Evolutionary conservation across 1,140 invertebrate genomes (phyloP).

Genomic region (Charaxes varanes): DNA sequence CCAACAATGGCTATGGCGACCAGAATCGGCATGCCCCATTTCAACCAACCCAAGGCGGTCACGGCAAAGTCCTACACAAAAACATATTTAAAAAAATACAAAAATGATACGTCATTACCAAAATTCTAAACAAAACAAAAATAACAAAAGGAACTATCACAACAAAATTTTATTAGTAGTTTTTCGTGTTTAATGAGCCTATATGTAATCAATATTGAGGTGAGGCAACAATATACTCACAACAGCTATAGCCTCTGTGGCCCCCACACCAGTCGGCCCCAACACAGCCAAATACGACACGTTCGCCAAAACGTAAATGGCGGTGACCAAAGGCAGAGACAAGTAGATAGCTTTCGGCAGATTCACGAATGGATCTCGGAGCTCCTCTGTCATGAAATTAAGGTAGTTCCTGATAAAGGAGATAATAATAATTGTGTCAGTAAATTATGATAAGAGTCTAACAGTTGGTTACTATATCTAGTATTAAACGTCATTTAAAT

Average conservation of each 20-base stretch:
- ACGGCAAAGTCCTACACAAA: slow-evolving; percentile 85
- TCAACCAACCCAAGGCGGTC: slow-evolving; percentile 80
- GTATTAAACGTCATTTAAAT: too few relatives aligned
- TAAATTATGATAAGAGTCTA: neutral
- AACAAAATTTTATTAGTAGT: too few relatives aligned
- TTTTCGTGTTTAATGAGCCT: too few relatives aligned
- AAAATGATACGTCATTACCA: too few relatives aligned
- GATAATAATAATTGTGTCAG: neutral
- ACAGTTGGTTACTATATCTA: too few relatives aligned
- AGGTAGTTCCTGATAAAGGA: slow-evolving; percentile 86
- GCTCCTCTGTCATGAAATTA: slow-evolving; percentile 98
- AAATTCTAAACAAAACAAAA: too few relatives aligned
- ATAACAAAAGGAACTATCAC: too few relatives aligned
- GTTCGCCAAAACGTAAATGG: slow-evolving; percentile 94
- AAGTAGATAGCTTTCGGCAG: slow-evolving; percentile 95
- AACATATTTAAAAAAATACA: neutral
- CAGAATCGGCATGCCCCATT: slow-evolving; percentile 88
- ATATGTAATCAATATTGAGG: too few relatives aligned
- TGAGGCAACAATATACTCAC: slow-evolving; percentile 77
- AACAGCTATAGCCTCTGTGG: slow-evolving; percentile 95
- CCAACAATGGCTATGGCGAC: slow-evolving; percentile 91
- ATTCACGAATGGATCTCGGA: slow-evolving; percentile 95
- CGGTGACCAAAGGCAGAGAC: slow-evolving; percentile 91
- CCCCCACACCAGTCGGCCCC: slow-evolving; percentile 85
- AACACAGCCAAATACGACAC: slow-evolving; percentile 95